A percentile compares a stretch with the other conserved stretches of the same genome.
phyloP scores from a whole-genome alignment of 2,797 vertebrate species.

The Pseudomugil tenellus region DNA sequence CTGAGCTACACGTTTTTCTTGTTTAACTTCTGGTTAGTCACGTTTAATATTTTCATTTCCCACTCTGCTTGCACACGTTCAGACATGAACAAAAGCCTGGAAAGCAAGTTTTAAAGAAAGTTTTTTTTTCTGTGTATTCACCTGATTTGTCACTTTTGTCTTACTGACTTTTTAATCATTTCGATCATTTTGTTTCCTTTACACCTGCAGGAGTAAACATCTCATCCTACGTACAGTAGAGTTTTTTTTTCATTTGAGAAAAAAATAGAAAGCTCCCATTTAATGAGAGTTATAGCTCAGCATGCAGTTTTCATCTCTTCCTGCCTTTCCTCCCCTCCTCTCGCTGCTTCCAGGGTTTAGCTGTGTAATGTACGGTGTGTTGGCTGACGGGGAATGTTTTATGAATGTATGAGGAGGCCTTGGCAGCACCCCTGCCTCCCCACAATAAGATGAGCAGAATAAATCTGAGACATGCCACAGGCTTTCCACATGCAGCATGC shows the following conservation, averaged over 20 bases:
- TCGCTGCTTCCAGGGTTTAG: constrained; percentile 32
- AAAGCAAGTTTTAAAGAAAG: not conserved
- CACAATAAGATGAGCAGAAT: constrained; percentile 71
- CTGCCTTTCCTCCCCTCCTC: not conserved
- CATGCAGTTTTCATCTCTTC: constrained; percentile 1
- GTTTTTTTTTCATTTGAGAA: constrained; percentile 25
- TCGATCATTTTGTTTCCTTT: constrained; percentile 28
- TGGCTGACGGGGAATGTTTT: constrained; percentile 63
- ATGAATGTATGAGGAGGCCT: constrained; percentile 68
- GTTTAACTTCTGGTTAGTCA: not conserved
- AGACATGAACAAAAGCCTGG: no score
- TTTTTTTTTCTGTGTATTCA: not conserved
- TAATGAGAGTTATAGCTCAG: constrained; percentile 35
- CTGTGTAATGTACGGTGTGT: constrained; percentile 48
- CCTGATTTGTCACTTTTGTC: constrained; percentile 21
- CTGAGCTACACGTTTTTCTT: not conserved
- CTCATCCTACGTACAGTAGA: constrained; percentile 1
- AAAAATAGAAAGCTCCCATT: constrained; percentile 12
- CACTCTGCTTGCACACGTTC: no score
- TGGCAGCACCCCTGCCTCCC: constrained; percentile 55
- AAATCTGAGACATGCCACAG: constrained; percentile 66
- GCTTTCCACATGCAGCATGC: constrained; percentile 27
- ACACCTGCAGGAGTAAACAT: constrained; percentile 27
- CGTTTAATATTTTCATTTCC: not conserved
- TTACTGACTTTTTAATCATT: constrained; percentile 19